These are phyloP conservation scores for Epizoanthus ramosus DNA, from an alignment of 92 coral and sea anemone genomes.

Conservation along the genomic window DNA sequence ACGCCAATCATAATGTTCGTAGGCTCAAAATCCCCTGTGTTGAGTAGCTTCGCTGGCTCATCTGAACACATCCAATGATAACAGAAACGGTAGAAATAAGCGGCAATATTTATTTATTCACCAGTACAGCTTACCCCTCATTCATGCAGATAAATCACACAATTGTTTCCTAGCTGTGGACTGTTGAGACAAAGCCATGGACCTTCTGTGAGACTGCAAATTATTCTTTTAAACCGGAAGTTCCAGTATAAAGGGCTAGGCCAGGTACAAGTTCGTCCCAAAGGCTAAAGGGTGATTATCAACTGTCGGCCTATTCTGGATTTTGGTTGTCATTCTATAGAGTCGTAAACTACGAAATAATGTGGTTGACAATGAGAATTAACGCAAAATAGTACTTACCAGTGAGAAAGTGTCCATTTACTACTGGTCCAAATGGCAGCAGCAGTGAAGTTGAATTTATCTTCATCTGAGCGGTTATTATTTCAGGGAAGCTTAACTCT, in stretches of 20 bases:
- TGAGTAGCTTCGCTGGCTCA: constrained; percentile 18
- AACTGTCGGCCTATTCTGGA: too few species aligned
- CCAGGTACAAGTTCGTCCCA: too few species aligned
- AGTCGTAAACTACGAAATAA: too few species aligned
- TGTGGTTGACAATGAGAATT: too few species aligned
- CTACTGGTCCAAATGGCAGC: constrained; percentile 39
- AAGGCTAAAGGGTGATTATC: too few species aligned
- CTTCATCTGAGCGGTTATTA: constrained; percentile 23
- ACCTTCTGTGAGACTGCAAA: too few species aligned
- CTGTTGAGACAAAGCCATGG: too few species aligned
- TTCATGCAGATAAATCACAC: background rate
- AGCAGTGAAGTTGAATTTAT: constrained; percentile 17
- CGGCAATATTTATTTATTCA: too few species aligned
- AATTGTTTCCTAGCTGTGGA: too few species aligned
- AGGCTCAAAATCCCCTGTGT: constrained; percentile 12
- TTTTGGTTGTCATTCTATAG: too few species aligned
- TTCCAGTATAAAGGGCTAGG: too few species aligned
- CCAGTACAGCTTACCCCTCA: background rate
- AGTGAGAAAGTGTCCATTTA: constrained; percentile 30
- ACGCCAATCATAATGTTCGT: constrained; percentile 24
- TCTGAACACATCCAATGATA: background rate
- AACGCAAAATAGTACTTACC: background rate
- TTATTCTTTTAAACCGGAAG: too few species aligned
- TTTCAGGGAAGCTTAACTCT: constrained; percentile 8
- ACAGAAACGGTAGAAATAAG: background rate